Evolutionary conservation across 30 jellyfish, hydroid and myxozoan genomes (phyloP), one percentile per base, ranked within the genome.

Genomic region (Catostylus mosaicus): DNA sequence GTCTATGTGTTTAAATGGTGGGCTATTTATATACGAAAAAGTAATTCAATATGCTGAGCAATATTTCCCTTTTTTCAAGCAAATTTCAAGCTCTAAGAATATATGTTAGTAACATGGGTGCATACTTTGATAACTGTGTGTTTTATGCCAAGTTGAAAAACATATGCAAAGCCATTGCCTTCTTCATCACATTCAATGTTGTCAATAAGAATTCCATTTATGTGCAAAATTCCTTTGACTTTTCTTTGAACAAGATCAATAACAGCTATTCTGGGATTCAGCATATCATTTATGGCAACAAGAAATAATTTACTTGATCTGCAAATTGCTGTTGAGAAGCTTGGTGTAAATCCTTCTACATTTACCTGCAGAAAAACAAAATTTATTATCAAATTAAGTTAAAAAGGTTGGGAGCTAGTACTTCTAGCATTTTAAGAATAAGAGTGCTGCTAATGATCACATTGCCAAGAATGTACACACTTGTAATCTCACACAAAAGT

Each of bases 141-240:
- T 60, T 46, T 46, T 11, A 9, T 33, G 52, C 85, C 85, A 30
- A 73, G 85, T 56, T 48, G 73, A 47, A 73, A 73, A 26, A 73
- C 85, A 30, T 73, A 73, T 27, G 85, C 85, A 50, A 40, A 48
- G 3, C 85, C 85, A 73, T 27, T 48, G 16, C 85, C 85, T n/a
- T 45, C 74, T 0, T 30, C 60, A 26, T 73, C 85, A 46, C 85
- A 73, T 73, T 73, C 85, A 26, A 73, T 50, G 36, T 73, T 73
- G 52, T 73, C 85, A 31, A 73, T 56, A 19, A 48, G 73, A 16
- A 73, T 35, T 2, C 85, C 85, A 73, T 73, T 73, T 7, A 48
- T 61, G 22, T 26, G 72, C 0, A 73, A 30, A 4, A 22, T 45
- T 22, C 85, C 85, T 19, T 30, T 30, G 23, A 30, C 51, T 29